Percentiles rank a stretch among this genome's conserved stretches.
phyloP scores from a whole-genome alignment of 2,888 invertebrate genomes.

The Caenorhabditis becei region DNA sequence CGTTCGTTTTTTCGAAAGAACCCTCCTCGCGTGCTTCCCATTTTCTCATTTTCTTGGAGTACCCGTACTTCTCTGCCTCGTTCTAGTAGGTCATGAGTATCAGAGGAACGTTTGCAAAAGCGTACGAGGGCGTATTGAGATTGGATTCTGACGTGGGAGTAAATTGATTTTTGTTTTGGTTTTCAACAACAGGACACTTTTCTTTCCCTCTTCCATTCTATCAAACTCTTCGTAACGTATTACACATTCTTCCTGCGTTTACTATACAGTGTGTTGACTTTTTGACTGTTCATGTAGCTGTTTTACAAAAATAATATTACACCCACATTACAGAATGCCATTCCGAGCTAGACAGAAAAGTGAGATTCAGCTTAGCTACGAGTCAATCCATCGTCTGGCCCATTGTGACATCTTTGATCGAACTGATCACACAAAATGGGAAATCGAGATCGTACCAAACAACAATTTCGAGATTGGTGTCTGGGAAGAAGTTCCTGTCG shows the following conservation, averaged over 20 bases:
- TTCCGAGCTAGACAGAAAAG: not conserved
- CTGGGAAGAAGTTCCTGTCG: constrained; percentile 18
- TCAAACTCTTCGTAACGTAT: no score
- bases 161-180: no score
- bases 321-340: not conserved
- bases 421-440: not conserved
- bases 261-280: no score
- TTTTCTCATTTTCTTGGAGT: constrained; percentile 14
- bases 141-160: no score
- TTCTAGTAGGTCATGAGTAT: not conserved
- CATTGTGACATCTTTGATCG: not conserved
- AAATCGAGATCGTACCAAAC: not conserved
- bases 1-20: not conserved
- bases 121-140: no score
- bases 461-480: constrained; percentile 27
- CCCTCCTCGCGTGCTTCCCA: not conserved
- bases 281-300: no score
- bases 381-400: constrained; percentile 9
- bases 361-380: not conserved
- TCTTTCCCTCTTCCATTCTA: no score
- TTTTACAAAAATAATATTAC: no score
- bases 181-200: no score
- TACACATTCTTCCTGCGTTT: no score
- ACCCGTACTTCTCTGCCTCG: not conserved
- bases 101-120: no score